These are phyloP conservation scores for Micromussa lordhowensis DNA, from an alignment of 92 coral and sea anemone genomes.

Conservation along the genomic window DNA sequence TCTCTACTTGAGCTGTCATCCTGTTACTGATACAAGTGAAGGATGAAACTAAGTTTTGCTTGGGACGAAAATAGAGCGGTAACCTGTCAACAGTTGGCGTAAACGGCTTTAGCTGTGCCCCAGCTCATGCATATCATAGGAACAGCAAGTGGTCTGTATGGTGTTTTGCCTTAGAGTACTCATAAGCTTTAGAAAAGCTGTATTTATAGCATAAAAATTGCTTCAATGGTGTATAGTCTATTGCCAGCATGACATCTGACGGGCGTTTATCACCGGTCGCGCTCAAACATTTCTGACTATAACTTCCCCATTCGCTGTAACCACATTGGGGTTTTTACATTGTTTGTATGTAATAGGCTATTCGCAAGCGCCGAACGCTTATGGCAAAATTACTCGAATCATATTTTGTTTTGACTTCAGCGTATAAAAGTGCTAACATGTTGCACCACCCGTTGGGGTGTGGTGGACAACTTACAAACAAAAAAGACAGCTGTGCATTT, in stretches of 20 bases:
- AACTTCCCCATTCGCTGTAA: not conserved
- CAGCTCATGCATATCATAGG: not conserved
- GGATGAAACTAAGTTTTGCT: not conserved
- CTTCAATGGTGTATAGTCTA: not conserved
- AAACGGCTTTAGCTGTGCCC: not conserved
- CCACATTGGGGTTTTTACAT: not conserved
- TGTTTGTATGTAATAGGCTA: not conserved
- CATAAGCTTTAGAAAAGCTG: not conserved
- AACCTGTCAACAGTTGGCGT: not conserved
- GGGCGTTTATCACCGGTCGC: not conserved
- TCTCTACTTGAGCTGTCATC: not conserved
- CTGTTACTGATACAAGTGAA: not conserved
- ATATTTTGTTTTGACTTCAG: conserved; percentile 2
- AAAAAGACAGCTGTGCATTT: not conserved
- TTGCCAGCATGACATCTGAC: not conserved
- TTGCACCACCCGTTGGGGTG: not conserved
- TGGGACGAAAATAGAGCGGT: not conserved
- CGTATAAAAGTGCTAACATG: not conserved
- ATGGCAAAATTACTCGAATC: not conserved
- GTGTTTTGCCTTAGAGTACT: not conserved
- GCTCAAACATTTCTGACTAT: not conserved
- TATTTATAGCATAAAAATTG: not conserved
- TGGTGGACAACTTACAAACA: not conserved
- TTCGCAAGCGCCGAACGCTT: not conserved
- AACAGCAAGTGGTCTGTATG: not conserved